Conservation (phyloP, 2,113 vertebrate species). For the Circaetus cinerascens region DNA sequence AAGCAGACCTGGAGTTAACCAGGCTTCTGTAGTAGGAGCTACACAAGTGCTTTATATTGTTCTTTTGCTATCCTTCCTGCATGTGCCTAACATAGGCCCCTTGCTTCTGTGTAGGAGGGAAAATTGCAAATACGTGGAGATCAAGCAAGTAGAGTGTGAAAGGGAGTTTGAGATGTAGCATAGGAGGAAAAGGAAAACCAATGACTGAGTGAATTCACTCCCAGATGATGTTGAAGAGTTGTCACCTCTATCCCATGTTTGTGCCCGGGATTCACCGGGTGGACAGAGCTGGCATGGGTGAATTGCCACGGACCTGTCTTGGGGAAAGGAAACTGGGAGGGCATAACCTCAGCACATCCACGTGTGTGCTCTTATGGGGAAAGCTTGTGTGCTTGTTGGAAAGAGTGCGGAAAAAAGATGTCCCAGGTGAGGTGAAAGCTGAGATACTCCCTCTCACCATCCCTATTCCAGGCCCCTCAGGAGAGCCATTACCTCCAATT, state of each 20-base stretch:
- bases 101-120: background rate
- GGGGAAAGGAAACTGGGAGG: background rate
- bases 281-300: background rate
- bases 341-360: background rate
- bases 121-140: background rate
- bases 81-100: background rate
- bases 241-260: background rate
- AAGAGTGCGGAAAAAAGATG: background rate
- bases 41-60: background rate
- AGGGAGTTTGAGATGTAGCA: background rate
- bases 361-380: accelerated
- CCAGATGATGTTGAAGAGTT: background rate
- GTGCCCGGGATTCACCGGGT: background rate
- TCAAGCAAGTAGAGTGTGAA: background rate
- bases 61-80: background rate
- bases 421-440: background rate
- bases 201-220: background rate
- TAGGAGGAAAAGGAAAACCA: background rate
- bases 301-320: background rate
- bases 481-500: conserved; percentile 34
- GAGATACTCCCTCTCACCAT: background rate
- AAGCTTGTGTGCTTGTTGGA: background rate
- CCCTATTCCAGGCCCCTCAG: background rate
- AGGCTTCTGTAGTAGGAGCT: background rate
- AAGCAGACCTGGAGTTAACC: background rate